Evolutionary conservation across 2,797 vertebrate genomes (phyloP), one percentile per base, ranked within the genome.

Genomic region (Sebastes itinus): DNA sequence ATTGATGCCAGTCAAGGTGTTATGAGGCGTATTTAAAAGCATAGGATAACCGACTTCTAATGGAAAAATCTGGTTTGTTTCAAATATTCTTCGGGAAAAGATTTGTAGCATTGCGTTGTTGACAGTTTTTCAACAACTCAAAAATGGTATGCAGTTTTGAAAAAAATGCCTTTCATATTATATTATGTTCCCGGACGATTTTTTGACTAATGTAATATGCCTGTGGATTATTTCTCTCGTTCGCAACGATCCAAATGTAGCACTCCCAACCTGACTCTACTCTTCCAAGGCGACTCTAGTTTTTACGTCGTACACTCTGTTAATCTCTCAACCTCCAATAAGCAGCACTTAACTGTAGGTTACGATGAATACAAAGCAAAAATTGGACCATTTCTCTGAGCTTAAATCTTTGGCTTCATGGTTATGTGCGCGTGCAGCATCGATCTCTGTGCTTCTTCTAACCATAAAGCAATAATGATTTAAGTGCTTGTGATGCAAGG

Each of bases 401-500:
- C 85, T 89, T 88, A 92, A 95, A 92, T 93, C 83, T 86, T 92
- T 75, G 84, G 90, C 92, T 94, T 94, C 85, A 90, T 90, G 91
- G 91, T 95, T 91, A 82, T 68, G 73, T 86, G 79, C 85, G 81
- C 87, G 87, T 89, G 85, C 88, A 91, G 91, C 85, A 90, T 92
- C 42, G 81, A 87, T 67, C 87, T 85, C 83, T 89, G 79, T 90
- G 94, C 94, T 95, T 95, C 94, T 95, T 95, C 88, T 89, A 88
- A 92, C 92, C 94, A 94, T 94, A 92, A 94, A 95, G 94, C 93
- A 95, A 95, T 95, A 95, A 94, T 54, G 85, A 94, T 94, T 93
- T 87, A 89, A 92, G 87, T 91, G 92, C 90, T 94, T 88, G 87
- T 93, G 88, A 94, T 80, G 86, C 93, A 92, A 94, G 88, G 89